Evolutionary conservation across 2,797 vertebrate genomes (phyloP).

Genomic region (Siniperca undulata): DNA sequence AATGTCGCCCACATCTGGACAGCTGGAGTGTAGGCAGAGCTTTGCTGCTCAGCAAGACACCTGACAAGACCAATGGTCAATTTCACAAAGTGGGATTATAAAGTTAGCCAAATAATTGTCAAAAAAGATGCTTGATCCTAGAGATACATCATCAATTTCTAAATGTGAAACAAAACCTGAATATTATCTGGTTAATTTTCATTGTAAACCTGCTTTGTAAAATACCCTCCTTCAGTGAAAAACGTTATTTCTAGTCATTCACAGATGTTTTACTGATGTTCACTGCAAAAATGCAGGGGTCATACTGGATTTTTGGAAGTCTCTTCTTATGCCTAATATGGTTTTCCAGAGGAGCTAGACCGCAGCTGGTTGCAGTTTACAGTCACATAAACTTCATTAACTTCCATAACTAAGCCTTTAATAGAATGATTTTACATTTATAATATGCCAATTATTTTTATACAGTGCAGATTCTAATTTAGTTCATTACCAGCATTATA

Average conservation of each 20-base stretch:
- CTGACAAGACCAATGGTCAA: constrained; percentile 2
- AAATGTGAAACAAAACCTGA: constrained; percentile 15
- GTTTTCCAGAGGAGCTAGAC: constrained; percentile 46
- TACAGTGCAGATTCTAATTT: constrained; percentile 59
- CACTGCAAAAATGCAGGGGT: constrained; percentile 40
- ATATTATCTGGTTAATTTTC: constrained; percentile 24
- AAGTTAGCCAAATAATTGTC: constrained; percentile 21
- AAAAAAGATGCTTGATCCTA: constrained; percentile 23
- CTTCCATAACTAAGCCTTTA: constrained; percentile 56
- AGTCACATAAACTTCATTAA: constrained; percentile 44
- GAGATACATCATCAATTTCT: neutral
- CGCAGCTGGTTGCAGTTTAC: constrained; percentile 56
- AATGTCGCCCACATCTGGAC: constrained; percentile 27
- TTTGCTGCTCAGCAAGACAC: constrained; percentile 20
- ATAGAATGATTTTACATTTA: constrained; percentile 40
- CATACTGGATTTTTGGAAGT: constrained; percentile 23
- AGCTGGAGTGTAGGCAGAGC: constrained; percentile 22
- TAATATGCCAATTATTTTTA: constrained; percentile 71
- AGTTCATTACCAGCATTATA: constrained; percentile 49
- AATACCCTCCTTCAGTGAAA: constrained; percentile 15
- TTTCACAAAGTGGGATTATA: constrained; percentile 37
- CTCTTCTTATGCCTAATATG: constrained; percentile 37
- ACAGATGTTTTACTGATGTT: constrained; percentile 58
- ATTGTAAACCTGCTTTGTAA: constrained; percentile 39
- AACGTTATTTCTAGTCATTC: constrained; percentile 11